A percentile compares a stretch with the other conserved stretches of the same genome.
phyloP scores from a whole-genome alignment of 2,888 invertebrate genomes.

The Idaea aversata region DNA sequence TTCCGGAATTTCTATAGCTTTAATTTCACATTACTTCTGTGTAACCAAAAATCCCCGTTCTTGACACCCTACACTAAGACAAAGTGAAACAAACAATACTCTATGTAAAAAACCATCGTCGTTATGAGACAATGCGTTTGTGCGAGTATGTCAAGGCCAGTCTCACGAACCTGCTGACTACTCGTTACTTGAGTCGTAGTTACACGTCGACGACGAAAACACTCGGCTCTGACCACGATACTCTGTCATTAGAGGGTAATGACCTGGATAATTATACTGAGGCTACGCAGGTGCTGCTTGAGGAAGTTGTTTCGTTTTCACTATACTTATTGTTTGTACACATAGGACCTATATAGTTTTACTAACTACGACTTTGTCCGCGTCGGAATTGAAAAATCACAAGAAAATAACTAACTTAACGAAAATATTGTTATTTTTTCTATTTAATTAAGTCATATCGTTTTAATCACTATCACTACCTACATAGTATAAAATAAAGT shows the following conservation, averaged over 20 bases:
- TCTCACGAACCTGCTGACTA: conserved; percentile 13
- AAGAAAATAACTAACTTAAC: too few relatives aligned
- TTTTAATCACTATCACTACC: too few relatives aligned
- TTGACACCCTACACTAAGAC: background rate
- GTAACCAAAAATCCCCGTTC: too few relatives aligned
- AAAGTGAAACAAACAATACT: background rate
- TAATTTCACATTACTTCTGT: too few relatives aligned
- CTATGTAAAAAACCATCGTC: background rate
- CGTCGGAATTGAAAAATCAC: too few relatives aligned
- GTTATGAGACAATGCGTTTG: conserved; percentile 3
- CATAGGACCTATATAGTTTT: too few relatives aligned
- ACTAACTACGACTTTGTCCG: too few relatives aligned
- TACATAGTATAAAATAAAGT: too few relatives aligned
- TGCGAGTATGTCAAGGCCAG: conserved; percentile 18
- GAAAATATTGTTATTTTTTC: too few relatives aligned
- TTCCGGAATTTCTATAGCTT: too few relatives aligned
- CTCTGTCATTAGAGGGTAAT: conserved; percentile 17
- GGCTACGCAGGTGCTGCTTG: background rate
- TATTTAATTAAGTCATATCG: too few relatives aligned
- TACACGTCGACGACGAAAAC: conserved; percentile 8
- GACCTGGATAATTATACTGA: conserved; percentile 9
- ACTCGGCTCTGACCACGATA: conserved; percentile 10
- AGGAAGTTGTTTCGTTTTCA: conserved; percentile 3
- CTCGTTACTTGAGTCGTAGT: conserved; percentile 8
- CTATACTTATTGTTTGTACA: conserved; percentile 9